Evolutionary conservation across 2,888 invertebrate species (phyloP), one percentile per base, ranked within the genome.

Genomic region (Cephus nigrinus): DNA sequence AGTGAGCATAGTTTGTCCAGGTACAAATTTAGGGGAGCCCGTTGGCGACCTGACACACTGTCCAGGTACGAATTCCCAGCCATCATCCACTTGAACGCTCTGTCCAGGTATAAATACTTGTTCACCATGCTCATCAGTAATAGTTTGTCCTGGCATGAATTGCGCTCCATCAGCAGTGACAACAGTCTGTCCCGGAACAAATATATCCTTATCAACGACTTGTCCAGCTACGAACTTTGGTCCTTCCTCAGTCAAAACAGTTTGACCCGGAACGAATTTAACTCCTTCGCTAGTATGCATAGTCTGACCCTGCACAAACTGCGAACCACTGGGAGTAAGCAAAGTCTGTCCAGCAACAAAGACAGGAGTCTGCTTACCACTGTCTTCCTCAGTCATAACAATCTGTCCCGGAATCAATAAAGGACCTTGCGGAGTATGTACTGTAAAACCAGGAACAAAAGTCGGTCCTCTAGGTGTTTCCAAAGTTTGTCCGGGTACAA

Each of bases 401-500:
- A 95, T 94, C 85, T 95, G 94, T 3, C 96, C 96, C n/a, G 96
- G 95, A 82, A 96, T 93, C 31, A 96, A 92, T 35, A 94, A 93
- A 0, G 95, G 95, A 35, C 95, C 95, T 73, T 93, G 92, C 33
- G 95, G 94, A 2, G 95, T 94, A 84, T 94, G 93, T 23, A 96
- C 93, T 71, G 94, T 95, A 80, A 96, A 93, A 1, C 96, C 96
- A 32, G 96, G 96, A 68, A 95, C 94, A 90, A 96, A 96, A 75
- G 94, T 92, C 15, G 93, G 92, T 0, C 96, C 96, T 79, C 93
- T 92, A 74, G 95, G 94, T 4, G 95, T 96, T 83, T 94, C 93
- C 11, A 96, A 92, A 0, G 96, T 95, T 91, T 96, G 96, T 4
- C 96, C 96, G 0, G 96, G 96, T 23, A 96, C 94, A 87, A 96